Conservation (phyloP, 92 coral and sea anemone genomes). For the Metridium senile region DNA sequence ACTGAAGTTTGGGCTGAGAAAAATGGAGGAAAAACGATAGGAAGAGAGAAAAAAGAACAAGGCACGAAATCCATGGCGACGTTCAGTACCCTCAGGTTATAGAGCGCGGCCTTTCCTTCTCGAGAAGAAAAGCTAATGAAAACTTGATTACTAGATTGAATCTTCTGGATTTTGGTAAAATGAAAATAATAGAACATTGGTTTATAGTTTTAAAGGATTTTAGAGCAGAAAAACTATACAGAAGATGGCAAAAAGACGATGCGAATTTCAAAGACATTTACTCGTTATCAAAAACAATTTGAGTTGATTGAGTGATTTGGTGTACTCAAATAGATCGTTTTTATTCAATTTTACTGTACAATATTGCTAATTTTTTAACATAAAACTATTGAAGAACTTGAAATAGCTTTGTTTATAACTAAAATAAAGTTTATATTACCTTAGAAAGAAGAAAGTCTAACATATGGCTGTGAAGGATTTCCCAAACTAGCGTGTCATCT, state of each 20-base stretch:
- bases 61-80: constrained; percentile 5
- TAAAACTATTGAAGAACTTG: neutral
- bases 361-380: neutral
- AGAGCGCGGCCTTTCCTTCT: no score
- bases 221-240: neutral
- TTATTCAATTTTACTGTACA: neutral
- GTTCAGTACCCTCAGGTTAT: no score
- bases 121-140: no score
- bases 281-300: neutral
- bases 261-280: neutral
- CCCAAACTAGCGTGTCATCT: neutral
- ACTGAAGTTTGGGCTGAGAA: neutral
- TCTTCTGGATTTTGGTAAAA: neutral
- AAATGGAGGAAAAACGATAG: neutral
- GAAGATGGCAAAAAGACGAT: neutral
- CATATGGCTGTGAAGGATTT: constrained; percentile 21
- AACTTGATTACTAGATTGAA: no score
- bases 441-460: neutral
- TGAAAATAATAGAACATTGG: neutral
- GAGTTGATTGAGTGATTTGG: neutral
- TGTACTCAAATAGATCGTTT: neutral
- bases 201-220: neutral
- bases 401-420: neutral
- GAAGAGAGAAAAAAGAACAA: no score
- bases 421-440: constrained; percentile 8